Evolutionary conservation across 2,888 invertebrate genomes (phyloP), one percentile per base, ranked within the genome.

Genomic region (Drepanosiphum platanoidis): DNA sequence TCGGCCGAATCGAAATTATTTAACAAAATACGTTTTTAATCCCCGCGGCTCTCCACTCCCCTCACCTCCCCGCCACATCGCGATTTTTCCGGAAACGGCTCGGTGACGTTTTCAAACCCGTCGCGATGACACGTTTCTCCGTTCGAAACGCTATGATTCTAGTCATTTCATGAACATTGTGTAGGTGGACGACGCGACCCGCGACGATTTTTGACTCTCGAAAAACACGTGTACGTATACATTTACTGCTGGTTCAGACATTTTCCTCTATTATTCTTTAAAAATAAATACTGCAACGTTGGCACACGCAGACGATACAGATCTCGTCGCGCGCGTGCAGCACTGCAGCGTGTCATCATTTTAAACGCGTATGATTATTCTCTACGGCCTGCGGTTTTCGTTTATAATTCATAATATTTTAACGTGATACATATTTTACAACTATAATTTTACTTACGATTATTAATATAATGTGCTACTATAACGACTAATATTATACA

Each of bases 1-100:
- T 52, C 32, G 36, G 58, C n/a, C 36, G 58, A 58, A 75, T 58
- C 58, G 58, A 68, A 68, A 34, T 36, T 68, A 34, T 58, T 58
- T 36, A 27, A 58, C 58, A 36, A 58, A 36, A n/a, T 13, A 34
- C 13, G 58, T 75, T 61, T 9, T 61, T 15, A 27, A 58, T 75
- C 36, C 9, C 4, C 75, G n/a, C 8, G 15, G 7, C 22, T 13
- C 27, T 27, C 64, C 58, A 4, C 22, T 22, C 52, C 5, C 18
- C 13, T 11, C 64, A n/a, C n/a, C 1, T 61, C 64, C 64, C 22
- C 64, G 30, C 1, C 11, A 3, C 2, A 9, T 8, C 27, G 11
- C 64, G 64, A 27, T 64, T 27, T 9, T 3, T 27, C 61, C 27
- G 64, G 64, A 64, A 64, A 27, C 27, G 64, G 13, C 64, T 7